A percentile compares a stretch with the other conserved stretches of the same genome.
Conservation (phyloP, 1,140 invertebrate species). For the Diorhabda carinulata region DNA sequence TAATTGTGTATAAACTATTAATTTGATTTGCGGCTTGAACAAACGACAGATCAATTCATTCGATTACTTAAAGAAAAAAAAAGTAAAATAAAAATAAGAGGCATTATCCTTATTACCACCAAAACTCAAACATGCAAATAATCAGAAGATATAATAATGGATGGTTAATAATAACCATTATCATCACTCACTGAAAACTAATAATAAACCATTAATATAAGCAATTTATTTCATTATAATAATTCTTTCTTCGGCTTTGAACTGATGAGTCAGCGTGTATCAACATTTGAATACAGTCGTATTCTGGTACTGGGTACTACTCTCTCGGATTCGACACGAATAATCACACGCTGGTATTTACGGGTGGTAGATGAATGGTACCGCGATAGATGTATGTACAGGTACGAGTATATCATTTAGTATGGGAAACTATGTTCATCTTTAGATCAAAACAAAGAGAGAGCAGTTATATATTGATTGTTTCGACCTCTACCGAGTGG, state of each 20-base stretch:
- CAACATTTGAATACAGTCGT: conserved; percentile 15
- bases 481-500: too few species aligned
- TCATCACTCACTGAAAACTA: conserved; percentile 44
- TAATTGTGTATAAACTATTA: too few species aligned
- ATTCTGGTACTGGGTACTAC: background rate
- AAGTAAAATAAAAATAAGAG: too few species aligned
- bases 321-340: conserved; percentile 12
- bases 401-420: conserved; percentile 39
- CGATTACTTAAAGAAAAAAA: too few species aligned
- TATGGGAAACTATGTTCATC: conserved; percentile 33
- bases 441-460: conserved; percentile 28
- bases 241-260: conserved; percentile 41
- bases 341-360: conserved; percentile 27
- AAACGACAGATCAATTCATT: too few species aligned
- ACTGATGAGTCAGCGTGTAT: conserved; percentile 39
- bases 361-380: conserved; percentile 23
- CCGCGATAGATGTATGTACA: conserved; percentile 21
- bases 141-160: conserved; percentile 28
- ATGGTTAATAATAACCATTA: conserved; percentile 43
- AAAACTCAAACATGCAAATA: conserved; percentile 34
- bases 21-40: too few species aligned
- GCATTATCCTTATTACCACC: background rate
- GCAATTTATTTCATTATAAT: conserved; percentile 48
- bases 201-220: conserved; percentile 45
- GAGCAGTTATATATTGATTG: too few species aligned